Conservation (phyloP, 2,113 vertebrate genomes). For the Tautogolabrus adspersus region DNA sequence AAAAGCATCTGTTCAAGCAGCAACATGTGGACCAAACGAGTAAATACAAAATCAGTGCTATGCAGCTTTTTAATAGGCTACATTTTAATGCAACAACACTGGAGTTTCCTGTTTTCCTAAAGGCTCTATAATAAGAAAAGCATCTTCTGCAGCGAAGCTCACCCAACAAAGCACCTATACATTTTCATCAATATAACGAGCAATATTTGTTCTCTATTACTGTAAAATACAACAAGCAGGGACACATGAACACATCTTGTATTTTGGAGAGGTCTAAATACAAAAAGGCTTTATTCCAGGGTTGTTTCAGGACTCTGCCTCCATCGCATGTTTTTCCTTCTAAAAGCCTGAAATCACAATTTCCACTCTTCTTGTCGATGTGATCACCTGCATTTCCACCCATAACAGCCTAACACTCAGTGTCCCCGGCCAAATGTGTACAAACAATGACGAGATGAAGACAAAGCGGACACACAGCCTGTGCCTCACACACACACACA, state of each 20-base stretch:
- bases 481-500: conserved; percentile 14
- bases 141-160: not conserved
- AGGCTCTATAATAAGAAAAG: not conserved
- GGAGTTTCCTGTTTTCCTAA: not conserved
- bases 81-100: not conserved
- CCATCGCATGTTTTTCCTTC: conserved; percentile 14
- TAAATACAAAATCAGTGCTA: not conserved
- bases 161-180: conserved; percentile 16
- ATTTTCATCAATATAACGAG: conserved; percentile 5
- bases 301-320: conserved; percentile 55
- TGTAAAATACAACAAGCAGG: conserved; percentile 2
- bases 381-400: conserved; percentile 51
- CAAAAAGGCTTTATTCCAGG: conserved; percentile 48
- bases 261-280: conserved; percentile 39
- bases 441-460: conserved; percentile 83
- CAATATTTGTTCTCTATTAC: not conserved
- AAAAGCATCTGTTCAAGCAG: conserved; percentile 7
- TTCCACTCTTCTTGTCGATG: conserved; percentile 15
- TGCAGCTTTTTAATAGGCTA: not conserved
- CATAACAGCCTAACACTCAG: conserved; percentile 5
- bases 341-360: conserved; percentile 30
- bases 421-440: conserved; percentile 72
- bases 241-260: conserved; percentile 25
- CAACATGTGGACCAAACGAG: not conserved
- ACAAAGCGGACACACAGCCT: conserved; percentile 81